Percentiles rank a stretch among this genome's conserved stretches.
phyloP scores from a whole-genome alignment of 2,888 invertebrate species.

The Panopea generosa region DNA sequence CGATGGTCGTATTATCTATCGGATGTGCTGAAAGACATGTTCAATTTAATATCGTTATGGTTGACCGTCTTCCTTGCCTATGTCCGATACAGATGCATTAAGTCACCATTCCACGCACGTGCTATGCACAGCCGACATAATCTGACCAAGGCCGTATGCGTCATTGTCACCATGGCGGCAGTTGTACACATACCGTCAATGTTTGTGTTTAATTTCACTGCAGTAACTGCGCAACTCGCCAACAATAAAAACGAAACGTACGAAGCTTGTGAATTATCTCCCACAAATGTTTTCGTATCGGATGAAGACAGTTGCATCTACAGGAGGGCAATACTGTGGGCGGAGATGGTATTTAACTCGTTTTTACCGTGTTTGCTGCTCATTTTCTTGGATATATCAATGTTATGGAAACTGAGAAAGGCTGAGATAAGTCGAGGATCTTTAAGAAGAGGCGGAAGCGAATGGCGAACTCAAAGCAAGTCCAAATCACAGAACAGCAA shows the following conservation, averaged over 20 bases:
- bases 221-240: conserved; percentile 1
- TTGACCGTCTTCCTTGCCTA: conserved; percentile 36
- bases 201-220: conserved; percentile 19
- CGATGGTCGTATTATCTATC: conserved; percentile 8
- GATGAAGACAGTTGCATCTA: background rate
- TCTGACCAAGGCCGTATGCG: background rate
- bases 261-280: conserved; percentile 13
- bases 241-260: conserved; percentile 2
- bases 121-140: conserved; percentile 10
- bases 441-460: background rate
- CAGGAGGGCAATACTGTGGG: conserved; percentile 15
- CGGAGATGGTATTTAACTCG: conserved; percentile 27
- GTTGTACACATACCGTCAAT: conserved; percentile 27
- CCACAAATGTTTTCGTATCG: background rate
- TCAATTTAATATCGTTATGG: conserved; percentile 39
- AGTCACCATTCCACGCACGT: conserved; percentile 23
- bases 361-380: conserved; percentile 30
- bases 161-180: conserved; percentile 12
- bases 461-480: too few relatives aligned
- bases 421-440: conserved; percentile 13
- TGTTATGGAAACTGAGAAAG: conserved; percentile 6
- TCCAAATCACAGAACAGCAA: too few relatives aligned
- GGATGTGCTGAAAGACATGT: conserved; percentile 14
- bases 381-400: conserved; percentile 7
- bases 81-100: conserved; percentile 34